Evolutionary conservation across 1,140 invertebrate genomes (phyloP).

Genomic region (Medauroidea extradentata): DNA sequence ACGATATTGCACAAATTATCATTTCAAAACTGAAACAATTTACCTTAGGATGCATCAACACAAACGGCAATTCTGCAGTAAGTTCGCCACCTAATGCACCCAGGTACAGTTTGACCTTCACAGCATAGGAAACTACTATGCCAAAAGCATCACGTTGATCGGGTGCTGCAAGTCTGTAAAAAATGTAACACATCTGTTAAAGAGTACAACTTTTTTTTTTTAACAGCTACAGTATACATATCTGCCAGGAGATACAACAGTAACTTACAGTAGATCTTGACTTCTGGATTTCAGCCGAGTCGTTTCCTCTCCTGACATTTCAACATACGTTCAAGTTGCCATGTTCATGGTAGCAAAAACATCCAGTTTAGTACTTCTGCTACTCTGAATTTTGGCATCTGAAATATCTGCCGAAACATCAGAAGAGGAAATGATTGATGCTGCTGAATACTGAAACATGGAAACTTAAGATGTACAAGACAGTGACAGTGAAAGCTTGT

Average conservation of each 20-base stretch:
- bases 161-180: slow-evolving; percentile 65
- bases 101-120: slow-evolving; percentile 92
- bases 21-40: too few species aligned
- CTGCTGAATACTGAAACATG: slow-evolving; percentile 2
- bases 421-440: neutral
- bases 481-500: neutral
- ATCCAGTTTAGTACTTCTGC: neutral
- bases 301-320: neutral
- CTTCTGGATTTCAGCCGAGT: neutral
- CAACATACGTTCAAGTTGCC: slow-evolving; percentile 1
- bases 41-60: slow-evolving; percentile 92
- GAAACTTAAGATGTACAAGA: neutral
- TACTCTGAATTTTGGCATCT: neutral
- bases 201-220: too few species aligned
- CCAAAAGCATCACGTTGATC: slow-evolving; percentile 83
- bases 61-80: slow-evolving; percentile 92
- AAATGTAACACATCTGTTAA: slow-evolving; percentile 6
- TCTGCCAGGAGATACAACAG: too few species aligned
- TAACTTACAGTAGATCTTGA: neutral
- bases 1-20: too few species aligned
- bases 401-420: neutral
- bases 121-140: slow-evolving; percentile 84
- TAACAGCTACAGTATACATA: too few species aligned
- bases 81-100: slow-evolving; percentile 92
- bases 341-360: neutral